Base-by-base conservation (phyloP, 1,140 invertebrate genomes). In the Procambarus virginalis region DNA sequence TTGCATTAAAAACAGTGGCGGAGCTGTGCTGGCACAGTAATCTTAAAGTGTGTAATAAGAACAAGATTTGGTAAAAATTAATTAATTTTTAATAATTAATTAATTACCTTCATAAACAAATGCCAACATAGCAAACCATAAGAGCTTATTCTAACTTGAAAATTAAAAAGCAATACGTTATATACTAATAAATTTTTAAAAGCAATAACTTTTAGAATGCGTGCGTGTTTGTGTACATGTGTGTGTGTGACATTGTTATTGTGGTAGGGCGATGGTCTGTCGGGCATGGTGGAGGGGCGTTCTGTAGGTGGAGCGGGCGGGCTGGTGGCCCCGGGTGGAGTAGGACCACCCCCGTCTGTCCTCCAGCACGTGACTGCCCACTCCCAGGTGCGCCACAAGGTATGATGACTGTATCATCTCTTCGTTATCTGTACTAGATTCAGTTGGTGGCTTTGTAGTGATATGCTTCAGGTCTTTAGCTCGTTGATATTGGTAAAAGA, bases 361-460 rank as follows among this genome's bases (percentile, higher is more conserved):
- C 84, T 86, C 76, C 89, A 84, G 51, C 89, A 90, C 73, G 76
- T 85, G 77, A n/a, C 83, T 75, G 78, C 89, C 64, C 89, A 90
- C 77, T 85, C 89, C 58, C 89, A 90, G 89, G 84, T 90, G 84
- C 89, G 89, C 83, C 89, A 90, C 70, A 90, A 90, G 89, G 89
- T 90, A 90, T 51, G 88, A 81, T 79, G 34, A n/a, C 51, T 12
- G 34, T 34, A 58, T 46, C 46, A 14, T 51, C 84, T 77, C 14
- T 48, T 49, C 49, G 17, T 22, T 22, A 3, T 78, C n/a, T 51
- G 46, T 70, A 75, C 73, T 20, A 78, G 5, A 49, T 49, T 55
- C 34, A n/a, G 14, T 9, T 34, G 22, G 3, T 73, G 68, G n/a
- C 22, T 9, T n/a, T 73, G 68, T 70, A 64, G 60, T 17, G 14